Base-by-base conservation (phyloP, 2,113 vertebrate genomes). In the Procavia capensis region DNA sequence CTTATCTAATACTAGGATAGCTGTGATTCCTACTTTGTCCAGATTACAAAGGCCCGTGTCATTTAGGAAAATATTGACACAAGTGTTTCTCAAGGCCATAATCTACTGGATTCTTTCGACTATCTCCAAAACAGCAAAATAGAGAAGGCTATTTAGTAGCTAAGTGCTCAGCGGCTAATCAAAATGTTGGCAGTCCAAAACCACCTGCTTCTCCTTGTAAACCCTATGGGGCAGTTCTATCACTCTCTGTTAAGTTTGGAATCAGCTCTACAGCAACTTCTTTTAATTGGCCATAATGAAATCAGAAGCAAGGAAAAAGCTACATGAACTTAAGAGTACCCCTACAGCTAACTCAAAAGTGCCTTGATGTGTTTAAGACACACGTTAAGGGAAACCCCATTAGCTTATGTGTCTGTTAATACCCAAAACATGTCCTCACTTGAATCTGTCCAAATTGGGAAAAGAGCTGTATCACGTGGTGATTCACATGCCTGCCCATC, bases 381-480 rank as follows among this genome's bases (percentile, higher is more conserved):
- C 70, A 36, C 17, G n/a, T 80, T 75, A 95, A 93, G n/a, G 29
- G 7, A 79, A 41, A 43, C 47, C 25, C 20, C 83, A 85, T 6
- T n/a, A 79, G 72, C 59, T 94, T 81, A 57, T 36, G 10, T 45
- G n/a, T 85, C 75, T 63, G 17, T 89, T 91, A 85, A 88, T 85
- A 94, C 36, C 75, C 50, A 92, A 72, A 96, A 95, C 50, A 81
- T 82, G 87, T 16, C 61, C 85, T 92, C 54, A 84, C 39, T 78
- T 91, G 72, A 96, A 79, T 54, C 47, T 64, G 36, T 19, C 81
- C 45, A 93, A 85, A 93, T 7, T 88, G 54, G 57, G 47, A 95
- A 66, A 90, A 34, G 36, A 25, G 64, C 39, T 82, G 84, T 39
- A 90, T 92, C 81, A 93, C 24, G 72, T 45, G 19, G 72, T 45